A percentile compares a stretch with the other conserved stretches of the same genome.
These are phyloP conservation scores for Melanitta fusca DNA, from an alignment of 2,797 vertebrate genomes.

Conservation along the genomic window DNA sequence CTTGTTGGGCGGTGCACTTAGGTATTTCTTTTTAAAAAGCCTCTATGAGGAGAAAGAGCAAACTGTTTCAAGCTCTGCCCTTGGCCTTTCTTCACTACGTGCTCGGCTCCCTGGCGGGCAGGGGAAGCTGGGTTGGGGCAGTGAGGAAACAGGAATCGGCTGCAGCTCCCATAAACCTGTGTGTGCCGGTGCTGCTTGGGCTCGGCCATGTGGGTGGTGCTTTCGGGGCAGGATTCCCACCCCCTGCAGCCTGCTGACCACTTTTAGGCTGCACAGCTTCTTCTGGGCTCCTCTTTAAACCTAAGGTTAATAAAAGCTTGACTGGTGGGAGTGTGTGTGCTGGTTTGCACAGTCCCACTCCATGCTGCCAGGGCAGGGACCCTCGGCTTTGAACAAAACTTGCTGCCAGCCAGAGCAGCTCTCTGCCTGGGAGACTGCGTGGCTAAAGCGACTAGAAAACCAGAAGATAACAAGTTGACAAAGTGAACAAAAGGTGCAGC, in stretches of 20 bases:
- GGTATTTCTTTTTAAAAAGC: not conserved
- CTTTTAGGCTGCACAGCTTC: not conserved
- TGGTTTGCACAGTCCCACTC: not conserved
- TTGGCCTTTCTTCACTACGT: not conserved
- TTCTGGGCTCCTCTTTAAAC: accelerated
- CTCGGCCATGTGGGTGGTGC: slow-evolving; percentile 8
- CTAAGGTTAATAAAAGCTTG: not conserved
- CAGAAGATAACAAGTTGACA: not conserved
- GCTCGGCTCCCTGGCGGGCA: not conserved
- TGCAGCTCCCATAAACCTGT: not conserved
- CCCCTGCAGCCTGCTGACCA: not conserved
- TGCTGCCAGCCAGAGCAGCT: not conserved
- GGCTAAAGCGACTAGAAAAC: not conserved
- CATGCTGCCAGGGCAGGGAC: not conserved
- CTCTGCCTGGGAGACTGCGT: not conserved
- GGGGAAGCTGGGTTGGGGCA: not conserved
- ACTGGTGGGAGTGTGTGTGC: accelerated
- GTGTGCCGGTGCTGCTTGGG: not conserved
- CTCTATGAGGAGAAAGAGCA: not conserved
- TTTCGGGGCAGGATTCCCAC: not conserved
- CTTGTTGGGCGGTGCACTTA: not conserved
- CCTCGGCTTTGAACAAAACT: not conserved
- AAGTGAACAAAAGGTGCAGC: not conserved
- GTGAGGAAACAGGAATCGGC: not conserved
- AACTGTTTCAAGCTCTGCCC: not conserved